Conservation (phyloP, 1,140 invertebrate genomes). For the Leptinotarsa defecta region DNA sequence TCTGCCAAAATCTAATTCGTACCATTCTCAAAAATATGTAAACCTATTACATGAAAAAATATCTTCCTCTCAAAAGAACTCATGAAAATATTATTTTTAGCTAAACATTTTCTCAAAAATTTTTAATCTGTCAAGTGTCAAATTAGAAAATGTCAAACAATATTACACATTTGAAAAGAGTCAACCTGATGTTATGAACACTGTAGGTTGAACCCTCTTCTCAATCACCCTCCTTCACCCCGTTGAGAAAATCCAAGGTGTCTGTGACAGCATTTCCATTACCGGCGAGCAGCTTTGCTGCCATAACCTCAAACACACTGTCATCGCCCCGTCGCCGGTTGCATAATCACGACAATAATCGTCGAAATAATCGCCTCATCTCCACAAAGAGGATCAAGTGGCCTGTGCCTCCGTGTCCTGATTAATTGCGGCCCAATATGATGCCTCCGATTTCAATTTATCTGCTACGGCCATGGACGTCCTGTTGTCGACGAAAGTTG, state of each 20-base stretch:
- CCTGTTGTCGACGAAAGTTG: constrained; percentile 2
- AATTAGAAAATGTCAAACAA: too few species aligned
- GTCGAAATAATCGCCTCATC: constrained; percentile 14
- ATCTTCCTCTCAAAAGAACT: too few species aligned
- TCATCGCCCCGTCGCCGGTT: neutral
- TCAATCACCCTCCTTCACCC: too few species aligned
- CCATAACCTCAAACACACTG: constrained; percentile 5
- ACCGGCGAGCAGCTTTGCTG: neutral
- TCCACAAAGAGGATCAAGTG: constrained; percentile 23
- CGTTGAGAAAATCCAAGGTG: constrained; percentile 15
- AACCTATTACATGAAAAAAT: too few species aligned
- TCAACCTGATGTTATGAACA: too few species aligned
- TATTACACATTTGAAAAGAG: too few species aligned
- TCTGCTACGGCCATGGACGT: neutral
- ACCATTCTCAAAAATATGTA: too few species aligned
- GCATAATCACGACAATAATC: constrained; percentile 22
- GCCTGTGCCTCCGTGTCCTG: constrained; percentile 9
- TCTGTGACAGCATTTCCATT: neutral
- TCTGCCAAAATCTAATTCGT: too few species aligned
- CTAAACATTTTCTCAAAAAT: too few species aligned
- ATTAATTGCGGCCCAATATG: constrained; percentile 24
- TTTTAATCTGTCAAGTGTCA: too few species aligned
- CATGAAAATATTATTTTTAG: too few species aligned
- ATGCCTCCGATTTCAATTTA: constrained; percentile 20
- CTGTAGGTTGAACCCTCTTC: too few species aligned